Evolutionary conservation across 2,113 vertebrate genomes (phyloP).

Genomic region (Cololabis saira): DNA sequence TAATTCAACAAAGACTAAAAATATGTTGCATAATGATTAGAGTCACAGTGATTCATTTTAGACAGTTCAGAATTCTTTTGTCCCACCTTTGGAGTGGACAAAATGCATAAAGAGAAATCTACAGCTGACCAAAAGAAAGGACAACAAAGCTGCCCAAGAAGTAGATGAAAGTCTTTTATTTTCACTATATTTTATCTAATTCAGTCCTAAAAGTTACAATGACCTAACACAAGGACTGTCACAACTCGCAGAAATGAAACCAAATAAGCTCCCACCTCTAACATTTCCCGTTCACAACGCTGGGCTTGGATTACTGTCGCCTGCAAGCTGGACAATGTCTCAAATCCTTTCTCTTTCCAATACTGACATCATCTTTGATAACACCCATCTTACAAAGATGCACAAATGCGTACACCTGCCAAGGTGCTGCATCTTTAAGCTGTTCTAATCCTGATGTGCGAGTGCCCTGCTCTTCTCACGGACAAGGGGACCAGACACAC

Average conservation of each 20-base stretch:
- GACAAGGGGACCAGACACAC: slow-evolving; percentile 30
- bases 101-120: no score
- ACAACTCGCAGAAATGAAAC: slow-evolving; percentile 24
- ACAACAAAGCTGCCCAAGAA: no score
- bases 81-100: no score
- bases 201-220: background rate
- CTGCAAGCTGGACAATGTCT: slow-evolving; percentile 9
- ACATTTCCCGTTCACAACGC: slow-evolving; percentile 5
- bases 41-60: no score
- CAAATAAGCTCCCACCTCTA: background rate
- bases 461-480: slow-evolving; percentile 5
- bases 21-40: no score
- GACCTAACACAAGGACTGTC: background rate
- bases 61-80: no score
- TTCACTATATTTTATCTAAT: no score
- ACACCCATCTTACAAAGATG: slow-evolving; percentile 34
- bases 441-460: slow-evolving; percentile 53
- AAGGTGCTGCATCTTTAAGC: slow-evolving; percentile 43
- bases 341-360: slow-evolving; percentile 19
- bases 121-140: no score
- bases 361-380: slow-evolving; percentile 43
- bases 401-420: slow-evolving; percentile 26
- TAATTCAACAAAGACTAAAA: no score
- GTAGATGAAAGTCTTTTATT: no score
- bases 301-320: slow-evolving; percentile 1